Evolutionary conservation across 2,888 invertebrate genomes (phyloP).

Genomic region (Artemia sp.): DNA sequence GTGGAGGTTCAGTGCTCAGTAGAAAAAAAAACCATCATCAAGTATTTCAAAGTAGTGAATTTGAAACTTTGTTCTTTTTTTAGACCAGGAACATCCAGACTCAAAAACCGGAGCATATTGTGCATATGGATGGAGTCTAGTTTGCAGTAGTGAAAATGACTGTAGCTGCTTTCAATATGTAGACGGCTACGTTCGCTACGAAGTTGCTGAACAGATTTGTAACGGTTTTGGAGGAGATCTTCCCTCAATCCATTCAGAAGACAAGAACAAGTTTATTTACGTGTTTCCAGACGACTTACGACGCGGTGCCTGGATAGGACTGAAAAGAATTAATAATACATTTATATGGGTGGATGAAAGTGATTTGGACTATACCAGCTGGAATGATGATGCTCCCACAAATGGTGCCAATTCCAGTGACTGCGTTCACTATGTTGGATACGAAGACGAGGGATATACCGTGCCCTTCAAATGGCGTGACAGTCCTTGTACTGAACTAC

Average conservation of each 20-base stretch:
- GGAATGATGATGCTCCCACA: background rate
- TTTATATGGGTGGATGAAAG: background rate
- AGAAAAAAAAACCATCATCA: too few species aligned
- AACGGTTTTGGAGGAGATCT: background rate
- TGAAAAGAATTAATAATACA: background rate
- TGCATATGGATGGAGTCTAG: background rate
- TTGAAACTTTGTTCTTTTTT: too few species aligned
- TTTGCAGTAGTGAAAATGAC: background rate
- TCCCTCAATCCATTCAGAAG: constrained; percentile 1
- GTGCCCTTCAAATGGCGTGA: background rate
- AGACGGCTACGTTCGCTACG: background rate
- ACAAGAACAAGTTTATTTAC: background rate
- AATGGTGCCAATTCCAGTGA: constrained; percentile 1
- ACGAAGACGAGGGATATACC: background rate
- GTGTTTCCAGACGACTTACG: background rate
- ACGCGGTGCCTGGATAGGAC: background rate
- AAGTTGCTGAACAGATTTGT: background rate
- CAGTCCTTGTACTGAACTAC: background rate
- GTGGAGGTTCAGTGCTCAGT: too few species aligned
- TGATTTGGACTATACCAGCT: constrained; percentile 4
- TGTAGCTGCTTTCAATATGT: constrained; percentile 4
- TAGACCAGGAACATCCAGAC: too few species aligned
- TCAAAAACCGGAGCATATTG: background rate
- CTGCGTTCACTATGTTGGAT: background rate
- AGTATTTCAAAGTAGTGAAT: too few species aligned